phyloP scores from a whole-genome alignment of 1,140 invertebrate genomes.

The Drosophila varians region DNA sequence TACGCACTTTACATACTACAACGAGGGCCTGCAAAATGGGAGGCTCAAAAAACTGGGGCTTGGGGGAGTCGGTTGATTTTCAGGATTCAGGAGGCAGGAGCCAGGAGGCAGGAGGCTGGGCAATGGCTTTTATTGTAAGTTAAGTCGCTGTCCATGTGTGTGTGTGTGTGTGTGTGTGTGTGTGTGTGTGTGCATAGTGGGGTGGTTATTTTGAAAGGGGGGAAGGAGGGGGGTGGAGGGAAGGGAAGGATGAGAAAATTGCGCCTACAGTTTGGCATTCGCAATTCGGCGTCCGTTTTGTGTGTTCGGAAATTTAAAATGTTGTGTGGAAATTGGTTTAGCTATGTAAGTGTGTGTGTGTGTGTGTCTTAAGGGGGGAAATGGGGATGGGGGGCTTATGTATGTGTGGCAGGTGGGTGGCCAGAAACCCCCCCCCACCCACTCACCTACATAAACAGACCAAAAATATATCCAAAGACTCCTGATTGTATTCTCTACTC shows the following conservation, averaged over 20 bases:
- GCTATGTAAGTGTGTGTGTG: conserved; percentile 21
- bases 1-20: conserved; percentile 59
- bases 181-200: conserved; percentile 20
- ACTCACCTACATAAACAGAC: conserved; percentile 37
- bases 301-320: conserved; percentile 76
- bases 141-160: conserved; percentile 47
- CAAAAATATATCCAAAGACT: conserved; percentile 50
- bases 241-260: neutral
- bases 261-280: conserved; percentile 64
- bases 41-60: neutral
- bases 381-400: conserved; percentile 6
- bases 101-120: conserved; percentile 21
- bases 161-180: conserved; percentile 9
- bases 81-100: too few species aligned
- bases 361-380: conserved; percentile 1
- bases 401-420: conserved; percentile 34
- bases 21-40: neutral
- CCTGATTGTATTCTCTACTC: conserved; percentile 56
- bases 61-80: neutral
- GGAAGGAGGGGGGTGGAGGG: conserved; percentile 4
- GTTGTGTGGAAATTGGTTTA: conserved; percentile 76
- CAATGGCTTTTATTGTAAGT: conserved; percentile 76
- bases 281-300: conserved; percentile 64
- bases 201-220: conserved; percentile 1
- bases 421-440: conserved; percentile 16